These are phyloP conservation scores for Rhinoraja longicauda DNA, from an alignment of 2,797 vertebrate genomes.

Conservation along the genomic window DNA sequence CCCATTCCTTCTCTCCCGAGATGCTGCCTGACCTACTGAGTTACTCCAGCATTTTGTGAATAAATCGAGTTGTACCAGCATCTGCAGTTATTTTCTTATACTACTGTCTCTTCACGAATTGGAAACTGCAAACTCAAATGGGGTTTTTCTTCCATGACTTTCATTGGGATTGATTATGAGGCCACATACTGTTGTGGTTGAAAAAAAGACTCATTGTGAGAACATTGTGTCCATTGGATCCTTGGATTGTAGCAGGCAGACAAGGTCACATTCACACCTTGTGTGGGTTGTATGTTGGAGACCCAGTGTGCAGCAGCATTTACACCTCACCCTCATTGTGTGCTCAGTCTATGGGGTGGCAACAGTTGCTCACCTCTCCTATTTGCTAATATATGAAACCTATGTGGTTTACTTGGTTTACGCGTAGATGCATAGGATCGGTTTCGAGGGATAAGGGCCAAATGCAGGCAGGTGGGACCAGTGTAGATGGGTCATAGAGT, in stretches of 20 bases:
- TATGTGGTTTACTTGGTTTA: neutral
- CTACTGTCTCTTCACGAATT: neutral
- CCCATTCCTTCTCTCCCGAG: too few relatives aligned
- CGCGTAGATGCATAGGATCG: too few relatives aligned
- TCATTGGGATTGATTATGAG: neutral
- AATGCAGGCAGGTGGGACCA: too few relatives aligned
- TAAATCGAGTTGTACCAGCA: too few relatives aligned
- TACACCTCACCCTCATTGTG: neutral
- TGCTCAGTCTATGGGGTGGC: neutral
- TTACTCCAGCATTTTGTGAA: too few relatives aligned
- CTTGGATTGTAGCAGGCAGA: neutral
- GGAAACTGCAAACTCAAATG: neutral
- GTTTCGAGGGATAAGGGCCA: too few relatives aligned
- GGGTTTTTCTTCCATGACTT: neutral
- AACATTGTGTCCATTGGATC: neutral
- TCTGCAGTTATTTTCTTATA: too few relatives aligned
- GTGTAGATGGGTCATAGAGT: too few relatives aligned
- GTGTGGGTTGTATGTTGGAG: neutral
- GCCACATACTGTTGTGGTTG: neutral
- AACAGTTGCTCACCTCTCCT: neutral
- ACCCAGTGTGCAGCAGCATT: neutral
- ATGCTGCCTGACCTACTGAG: too few relatives aligned
- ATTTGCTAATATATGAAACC: neutral
- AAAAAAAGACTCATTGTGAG: neutral
- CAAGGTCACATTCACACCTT: neutral